phyloP scores from a whole-genome alignment of 2,797 vertebrate species.

The Saguinus oedipus region DNA sequence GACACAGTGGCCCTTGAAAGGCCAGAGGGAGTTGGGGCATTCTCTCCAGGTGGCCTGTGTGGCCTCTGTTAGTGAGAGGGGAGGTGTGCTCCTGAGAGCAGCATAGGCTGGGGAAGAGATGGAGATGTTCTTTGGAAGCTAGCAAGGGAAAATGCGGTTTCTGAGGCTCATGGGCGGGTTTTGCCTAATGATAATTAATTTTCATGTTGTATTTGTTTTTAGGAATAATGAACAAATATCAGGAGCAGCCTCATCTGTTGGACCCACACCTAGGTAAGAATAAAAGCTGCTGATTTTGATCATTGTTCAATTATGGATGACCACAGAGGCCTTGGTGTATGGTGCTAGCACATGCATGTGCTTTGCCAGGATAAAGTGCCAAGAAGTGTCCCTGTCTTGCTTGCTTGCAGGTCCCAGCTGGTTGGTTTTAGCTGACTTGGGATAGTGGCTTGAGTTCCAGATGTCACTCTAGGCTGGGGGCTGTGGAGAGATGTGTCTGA shows the following conservation, averaged over 20 bases:
- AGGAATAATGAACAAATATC: slow-evolving; percentile 96
- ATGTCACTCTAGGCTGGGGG: neutral
- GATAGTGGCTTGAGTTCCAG: neutral
- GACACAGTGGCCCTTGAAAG: neutral
- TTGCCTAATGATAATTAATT: neutral
- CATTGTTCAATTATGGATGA: neutral
- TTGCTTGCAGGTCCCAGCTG: neutral
- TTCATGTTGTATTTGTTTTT: slow-evolving; percentile 51
- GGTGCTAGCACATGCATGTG: neutral
- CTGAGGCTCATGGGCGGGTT: accelerated
- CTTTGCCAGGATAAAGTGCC: neutral
- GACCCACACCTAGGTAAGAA: slow-evolving; percentile 94
- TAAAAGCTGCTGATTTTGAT: neutral
- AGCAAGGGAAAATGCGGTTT: neutral
- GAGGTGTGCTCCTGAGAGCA: neutral
- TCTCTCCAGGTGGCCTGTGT: neutral
- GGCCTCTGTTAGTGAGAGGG: too few species aligned
- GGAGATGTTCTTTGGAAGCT: neutral
- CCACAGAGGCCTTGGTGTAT: neutral
- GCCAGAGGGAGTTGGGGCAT: neutral
- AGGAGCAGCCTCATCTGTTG: slow-evolving; percentile 96
- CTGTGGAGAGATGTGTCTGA: neutral
- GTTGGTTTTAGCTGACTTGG: neutral
- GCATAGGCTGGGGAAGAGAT: neutral
- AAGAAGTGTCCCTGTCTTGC: accelerated